Base-by-base conservation (phyloP, 2,888 invertebrate genomes). In the Agrenia bidenticulata region DNA sequence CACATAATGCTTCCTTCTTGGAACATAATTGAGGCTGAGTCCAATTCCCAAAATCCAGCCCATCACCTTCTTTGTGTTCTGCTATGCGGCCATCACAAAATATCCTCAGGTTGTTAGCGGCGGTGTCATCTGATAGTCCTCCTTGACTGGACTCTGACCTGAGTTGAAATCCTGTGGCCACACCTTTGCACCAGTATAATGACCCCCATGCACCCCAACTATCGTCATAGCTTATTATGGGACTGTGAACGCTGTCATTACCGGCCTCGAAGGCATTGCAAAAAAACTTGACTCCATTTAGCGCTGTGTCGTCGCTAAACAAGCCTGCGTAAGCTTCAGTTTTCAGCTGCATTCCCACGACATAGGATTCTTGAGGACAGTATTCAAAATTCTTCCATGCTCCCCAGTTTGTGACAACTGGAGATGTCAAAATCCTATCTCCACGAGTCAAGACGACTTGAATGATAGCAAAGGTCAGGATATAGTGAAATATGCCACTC, bases 81-180 rank as follows among this genome's bases (percentile, higher is more conserved):
- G 13, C 26, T 15, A 24, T 41, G 2, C 32, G 24, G 13, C 50
- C 45, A 42, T 71, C 69, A 27, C 73, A 73, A 55, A 54, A 61
- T 15, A 66, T 27, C 5, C 66, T 15, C 15, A 70, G 41, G 41
- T 73, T 70, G 39, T 70, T 72, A 0, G 66, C 75, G 5, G 73
- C 75, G 13, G 70, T 72, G 42, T 75, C 72, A 42, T 73, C 75
- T 37, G 59, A 66, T 53, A 70, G 60, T 1, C 58, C 19, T 1
- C 66, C 61, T 17, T 68, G 66, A 49, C 55, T 45, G 23, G 61
- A 63, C 58, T 75, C 75, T 0, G 70, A 72, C 7, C 67, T 45
- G 1, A 75, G 41, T 56, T 75, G 73, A 54, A 75, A 75, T 11
- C 75, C 75, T 26, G 70, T 72, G 2, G 67, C 64, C 0, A 72